phyloP scores from a whole-genome alignment of 2,797 vertebrate genomes.

The Pangasius macronema region DNA sequence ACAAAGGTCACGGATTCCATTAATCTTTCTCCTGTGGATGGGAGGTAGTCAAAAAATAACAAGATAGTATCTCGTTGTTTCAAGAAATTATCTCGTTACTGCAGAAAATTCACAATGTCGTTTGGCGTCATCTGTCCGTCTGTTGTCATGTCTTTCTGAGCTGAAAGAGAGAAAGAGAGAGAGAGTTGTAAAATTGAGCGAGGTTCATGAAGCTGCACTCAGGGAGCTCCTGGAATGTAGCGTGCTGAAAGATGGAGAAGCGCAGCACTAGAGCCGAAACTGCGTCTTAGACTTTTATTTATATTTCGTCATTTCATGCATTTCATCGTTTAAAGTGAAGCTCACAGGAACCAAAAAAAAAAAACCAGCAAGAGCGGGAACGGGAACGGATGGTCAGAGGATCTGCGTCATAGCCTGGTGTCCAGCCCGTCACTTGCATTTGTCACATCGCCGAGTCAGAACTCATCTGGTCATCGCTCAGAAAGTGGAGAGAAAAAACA shows the following conservation, averaged over 20 bases:
- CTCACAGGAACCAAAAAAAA: not conserved
- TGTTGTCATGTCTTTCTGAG: not conserved
- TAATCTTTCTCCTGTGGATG: not conserved
- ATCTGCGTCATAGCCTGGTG: not conserved
- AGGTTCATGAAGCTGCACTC: not conserved
- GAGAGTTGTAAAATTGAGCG: not conserved
- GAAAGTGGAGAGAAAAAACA: not conserved
- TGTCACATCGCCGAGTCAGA: not conserved
- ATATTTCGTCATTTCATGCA: no score
- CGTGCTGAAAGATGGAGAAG: not conserved
- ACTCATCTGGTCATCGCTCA: not conserved
- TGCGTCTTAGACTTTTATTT: not conserved
- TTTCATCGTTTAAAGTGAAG: not conserved
- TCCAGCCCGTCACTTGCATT: not conserved
- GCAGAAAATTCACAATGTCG: not conserved
- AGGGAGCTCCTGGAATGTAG: not conserved
- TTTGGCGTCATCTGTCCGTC: not conserved
- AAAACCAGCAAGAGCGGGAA: not conserved
- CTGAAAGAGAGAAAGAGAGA: not conserved
- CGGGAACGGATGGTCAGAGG: not conserved
- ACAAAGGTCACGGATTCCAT: not conserved
- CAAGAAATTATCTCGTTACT: not conserved
- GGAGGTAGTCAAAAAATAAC: no score
- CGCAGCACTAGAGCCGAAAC: not conserved
- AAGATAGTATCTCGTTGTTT: not conserved